A percentile compares a stretch with the other conserved stretches of the same genome.
Conservation (phyloP, 1,140 invertebrate species). For the Monomorium pharaonis region DNA sequence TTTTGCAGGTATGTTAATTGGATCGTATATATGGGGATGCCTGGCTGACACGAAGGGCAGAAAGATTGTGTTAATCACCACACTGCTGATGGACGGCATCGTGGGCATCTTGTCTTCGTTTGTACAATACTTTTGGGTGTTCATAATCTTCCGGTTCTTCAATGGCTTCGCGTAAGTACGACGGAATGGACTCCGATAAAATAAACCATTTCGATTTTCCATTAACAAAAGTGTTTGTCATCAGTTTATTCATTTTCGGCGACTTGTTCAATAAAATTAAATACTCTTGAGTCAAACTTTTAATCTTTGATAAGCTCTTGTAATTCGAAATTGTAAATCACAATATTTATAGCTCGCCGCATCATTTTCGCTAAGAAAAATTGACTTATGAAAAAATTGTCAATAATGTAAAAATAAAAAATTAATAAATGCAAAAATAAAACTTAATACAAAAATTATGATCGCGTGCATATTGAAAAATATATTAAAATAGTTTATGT, state of each 20-base stretch:
- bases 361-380: not conserved
- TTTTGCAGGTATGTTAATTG: constrained; percentile 92
- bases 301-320: not conserved
- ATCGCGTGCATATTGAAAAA: not conserved
- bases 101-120: constrained; percentile 91
- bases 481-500: not conserved
- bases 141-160: constrained; percentile 91
- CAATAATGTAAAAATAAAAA: not conserved
- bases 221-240: not conserved
- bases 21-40: constrained; percentile 96
- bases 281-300: not conserved
- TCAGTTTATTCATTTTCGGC: no score
- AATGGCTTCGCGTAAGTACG: constrained; percentile 94
- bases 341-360: no score
- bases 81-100: constrained; percentile 91
- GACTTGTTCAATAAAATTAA: not conserved
- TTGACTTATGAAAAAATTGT: not conserved
- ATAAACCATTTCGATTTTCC: not conserved
- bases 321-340: not conserved
- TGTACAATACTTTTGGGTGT: constrained; percentile 90
- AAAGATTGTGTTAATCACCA: constrained; percentile 90
- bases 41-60: constrained; percentile 93
- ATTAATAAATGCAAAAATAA: not conserved
- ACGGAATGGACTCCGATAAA: not conserved
- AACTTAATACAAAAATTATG: not conserved